Base-by-base conservation (phyloP, 2,113 vertebrate species). In the Ceyx margarethae region DNA sequence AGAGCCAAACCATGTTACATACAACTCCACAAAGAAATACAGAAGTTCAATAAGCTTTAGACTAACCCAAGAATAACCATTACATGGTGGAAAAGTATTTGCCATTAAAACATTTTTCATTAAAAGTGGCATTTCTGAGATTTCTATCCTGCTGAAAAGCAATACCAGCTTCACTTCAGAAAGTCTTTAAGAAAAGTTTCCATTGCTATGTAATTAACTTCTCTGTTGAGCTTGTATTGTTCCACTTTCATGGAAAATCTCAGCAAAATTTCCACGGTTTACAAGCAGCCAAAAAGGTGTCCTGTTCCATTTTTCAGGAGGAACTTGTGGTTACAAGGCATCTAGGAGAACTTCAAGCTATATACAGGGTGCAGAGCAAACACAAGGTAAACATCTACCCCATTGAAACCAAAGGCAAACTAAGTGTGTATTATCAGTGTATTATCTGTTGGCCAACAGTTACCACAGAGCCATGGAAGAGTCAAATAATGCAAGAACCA, bases 41-140 rank as follows among this genome's bases (percentile, higher is more conserved):
- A 72, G 91, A 95, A 40, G 76, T 90, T 91, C 93, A 88, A 35
- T 45, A 56, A 28, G 73, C 69, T 91, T 75, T 76, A 93, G 73
- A 87, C 68, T 87, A 94, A 78, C 93, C 93, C 91, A 94, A 88
- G 93, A 95, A 93, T 75, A 96, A 96, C 93, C 82, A 85, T 93
- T 91, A 45, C 80, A 13, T 69, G 53, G 88, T 88, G 92, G 93
- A 95, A 95, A 95, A 93, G 45, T 95, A 95, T 95, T 90, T 86
- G 65, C 94, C 82, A 90, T 92, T 92, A 81, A 87, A 92, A 53
- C 45, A 90, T 88, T 91, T 95, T 95, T 92, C 88, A 93, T 85
- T 95, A 83, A 8, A 94, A 96, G 65, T 78, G 82, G 68, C 85
- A 93, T 90, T 96, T 92, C 85, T 91, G 68, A 95, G 80, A 22